phyloP scores from a whole-genome alignment of 2,113 vertebrate genomes.

The Lasiurus borealis region DNA sequence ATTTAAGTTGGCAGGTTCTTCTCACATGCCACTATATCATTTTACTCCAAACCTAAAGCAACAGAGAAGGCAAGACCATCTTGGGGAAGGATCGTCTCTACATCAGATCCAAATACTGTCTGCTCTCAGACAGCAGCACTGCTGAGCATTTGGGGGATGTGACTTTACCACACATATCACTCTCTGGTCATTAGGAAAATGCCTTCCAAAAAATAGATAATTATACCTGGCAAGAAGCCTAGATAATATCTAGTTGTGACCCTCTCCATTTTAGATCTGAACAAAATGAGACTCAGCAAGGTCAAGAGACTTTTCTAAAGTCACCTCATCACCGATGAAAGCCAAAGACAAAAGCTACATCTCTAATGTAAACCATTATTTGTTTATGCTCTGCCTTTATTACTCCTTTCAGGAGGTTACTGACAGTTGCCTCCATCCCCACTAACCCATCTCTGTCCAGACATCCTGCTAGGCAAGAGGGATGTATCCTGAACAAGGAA shows the following conservation, averaged over 20 bases:
- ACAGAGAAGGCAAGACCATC: neutral
- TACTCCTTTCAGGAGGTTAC: neutral
- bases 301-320: neutral
- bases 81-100: neutral
- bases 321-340: neutral
- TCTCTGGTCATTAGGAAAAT: neutral
- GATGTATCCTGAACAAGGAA: neutral
- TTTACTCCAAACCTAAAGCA: neutral
- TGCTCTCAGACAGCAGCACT: neutral
- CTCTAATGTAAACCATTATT: neutral
- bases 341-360: neutral
- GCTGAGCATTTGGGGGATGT: neutral
- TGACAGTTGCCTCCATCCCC: neutral
- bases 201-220: neutral
- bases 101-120: neutral
- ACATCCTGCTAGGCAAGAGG: neutral
- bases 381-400: neutral
- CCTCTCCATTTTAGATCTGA: neutral
- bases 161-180: neutral
- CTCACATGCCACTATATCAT: neutral
- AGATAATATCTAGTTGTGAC: neutral
- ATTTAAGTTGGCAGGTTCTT: neutral
- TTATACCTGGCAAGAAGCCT: neutral
- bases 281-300: neutral
- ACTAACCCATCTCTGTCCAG: neutral